Evolutionary conservation across 2,797 vertebrate species (phyloP), one percentile per base, ranked within the genome.

Genomic region (Cyprinodon diabolis): DNA sequence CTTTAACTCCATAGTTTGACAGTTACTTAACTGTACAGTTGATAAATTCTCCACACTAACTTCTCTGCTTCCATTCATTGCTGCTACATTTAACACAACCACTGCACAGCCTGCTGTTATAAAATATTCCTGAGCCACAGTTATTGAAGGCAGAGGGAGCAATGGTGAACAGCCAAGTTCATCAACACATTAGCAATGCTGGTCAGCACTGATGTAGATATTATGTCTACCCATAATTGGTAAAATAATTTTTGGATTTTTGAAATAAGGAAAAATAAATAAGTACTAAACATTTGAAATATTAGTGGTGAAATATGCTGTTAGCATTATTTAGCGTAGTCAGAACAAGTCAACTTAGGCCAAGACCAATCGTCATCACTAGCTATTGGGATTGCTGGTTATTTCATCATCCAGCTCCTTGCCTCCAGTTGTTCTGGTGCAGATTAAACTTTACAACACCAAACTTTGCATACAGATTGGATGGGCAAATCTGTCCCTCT

Each of bases 401-500:
- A 80, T 89, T 91, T 85, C 84, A 85, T 89, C 86, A 87, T 85
- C 23, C 23, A 0, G 52, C n/a, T 80, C 62, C 56, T 30, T 65
- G 14, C 47, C 75, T 65, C 65, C 52, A 68, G 62, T n/a, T n/a
- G 4, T 79, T 68, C 51, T 74, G 68, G 68, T 69, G 43, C 68
- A 73, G 80, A 67, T 82, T 83, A 80, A 79, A 83, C 83, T 72
- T 84, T 82, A 66, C 35, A 15, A 65, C 58, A 62, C 71, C 58
- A 74, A 80, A 77, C 71, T 71, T 60, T 79, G 83, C 69, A 83
- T 79, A 72, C 76, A 77, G 69, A 84, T 79, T 30, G 45, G 47
- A 63, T 68, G 45, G 51, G 17, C 4, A 30, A 15, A 48, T 49
- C 71, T 68, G 25, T 9, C 68, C 21, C 35, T 13, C 35, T 23